These are phyloP conservation scores for Myzus persicae DNA, from an alignment of 1,140 invertebrate species.

Conservation along the genomic window DNA sequence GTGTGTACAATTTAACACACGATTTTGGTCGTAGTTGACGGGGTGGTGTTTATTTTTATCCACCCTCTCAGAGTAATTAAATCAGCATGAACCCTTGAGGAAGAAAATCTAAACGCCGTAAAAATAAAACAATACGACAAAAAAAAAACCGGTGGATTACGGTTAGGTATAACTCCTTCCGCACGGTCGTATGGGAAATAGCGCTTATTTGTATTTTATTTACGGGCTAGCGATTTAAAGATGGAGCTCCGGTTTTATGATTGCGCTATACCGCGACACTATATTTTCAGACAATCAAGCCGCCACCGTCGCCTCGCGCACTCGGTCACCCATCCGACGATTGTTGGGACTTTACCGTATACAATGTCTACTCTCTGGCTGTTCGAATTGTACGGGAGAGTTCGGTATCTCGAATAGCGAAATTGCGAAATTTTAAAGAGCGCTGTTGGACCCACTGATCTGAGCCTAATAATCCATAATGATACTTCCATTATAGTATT, in stretches of 20 bases:
- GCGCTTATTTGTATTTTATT: conserved; percentile 9
- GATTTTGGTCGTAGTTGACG: too few relatives aligned
- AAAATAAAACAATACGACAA: not conserved
- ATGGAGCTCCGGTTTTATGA: not conserved
- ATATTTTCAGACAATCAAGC: not conserved
- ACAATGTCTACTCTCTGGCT: not conserved
- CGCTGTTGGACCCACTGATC: too few relatives aligned
- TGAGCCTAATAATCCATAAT: too few relatives aligned
- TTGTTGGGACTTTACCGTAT: not conserved
- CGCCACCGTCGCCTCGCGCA: not conserved
- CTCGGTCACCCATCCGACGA: not conserved
- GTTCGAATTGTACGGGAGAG: not conserved
- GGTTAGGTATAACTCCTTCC: not conserved
- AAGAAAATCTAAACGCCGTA: conserved; percentile 1
- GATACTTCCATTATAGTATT: too few relatives aligned
- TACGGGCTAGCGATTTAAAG: not conserved
- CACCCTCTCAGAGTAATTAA: not conserved
- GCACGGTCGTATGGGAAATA: not conserved
- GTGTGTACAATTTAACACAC: too few relatives aligned
- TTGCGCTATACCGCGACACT: not conserved
- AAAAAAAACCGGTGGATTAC: not conserved
- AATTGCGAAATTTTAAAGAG: not conserved
- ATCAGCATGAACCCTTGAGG: not conserved
- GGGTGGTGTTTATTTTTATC: not conserved
- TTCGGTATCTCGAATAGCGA: not conserved